Conservation (phyloP, 1,140 invertebrate species). For the Diorhabda elongata region DNA sequence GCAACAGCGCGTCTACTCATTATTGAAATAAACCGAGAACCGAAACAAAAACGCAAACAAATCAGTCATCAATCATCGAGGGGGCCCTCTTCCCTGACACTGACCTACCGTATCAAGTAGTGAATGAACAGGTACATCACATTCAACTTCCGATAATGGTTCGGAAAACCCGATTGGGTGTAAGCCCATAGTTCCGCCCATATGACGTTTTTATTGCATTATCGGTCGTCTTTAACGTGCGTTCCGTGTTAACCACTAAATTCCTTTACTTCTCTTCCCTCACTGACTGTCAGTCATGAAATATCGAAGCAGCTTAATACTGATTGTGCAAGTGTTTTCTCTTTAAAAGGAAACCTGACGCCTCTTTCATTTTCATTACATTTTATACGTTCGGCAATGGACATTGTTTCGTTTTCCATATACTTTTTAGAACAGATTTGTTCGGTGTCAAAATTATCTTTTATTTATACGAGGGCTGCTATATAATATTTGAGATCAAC, state of each 20-base stretch:
- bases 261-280: no score
- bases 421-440: no score
- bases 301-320: no score
- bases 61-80: constrained; percentile 27
- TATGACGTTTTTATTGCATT: constrained; percentile 39
- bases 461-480: no score
- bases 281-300: no score
- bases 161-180: constrained; percentile 27
- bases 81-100: constrained; percentile 27
- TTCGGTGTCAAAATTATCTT: no score
- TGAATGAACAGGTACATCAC: constrained; percentile 25
- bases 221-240: constrained; percentile 25
- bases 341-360: no score
- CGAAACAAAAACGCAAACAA: constrained; percentile 14
- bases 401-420: no score
- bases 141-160: constrained; percentile 35
- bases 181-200: constrained; percentile 34
- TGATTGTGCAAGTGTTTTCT: no score
- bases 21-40: neutral
- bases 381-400: no score
- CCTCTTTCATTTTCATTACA: no score
- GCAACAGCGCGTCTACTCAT: constrained; percentile 9
- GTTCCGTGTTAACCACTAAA: constrained; percentile 31
- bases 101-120: constrained; percentile 26
- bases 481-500: no score